These are phyloP conservation scores for Poecile atricapillus DNA, from an alignment of 2,113 vertebrate genomes.

Conservation along the genomic window DNA sequence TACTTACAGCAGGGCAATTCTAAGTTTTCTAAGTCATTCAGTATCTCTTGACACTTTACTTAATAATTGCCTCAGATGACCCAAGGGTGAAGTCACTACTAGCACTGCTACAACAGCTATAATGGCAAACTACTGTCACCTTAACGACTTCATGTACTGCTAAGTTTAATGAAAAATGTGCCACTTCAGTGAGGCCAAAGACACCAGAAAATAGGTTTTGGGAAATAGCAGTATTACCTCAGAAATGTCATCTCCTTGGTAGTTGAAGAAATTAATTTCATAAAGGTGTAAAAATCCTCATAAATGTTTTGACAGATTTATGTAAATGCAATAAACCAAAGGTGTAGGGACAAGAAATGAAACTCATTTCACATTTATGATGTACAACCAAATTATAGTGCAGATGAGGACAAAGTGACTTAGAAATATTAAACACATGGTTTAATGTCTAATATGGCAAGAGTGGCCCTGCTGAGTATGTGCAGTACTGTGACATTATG, in stretches of 20 bases:
- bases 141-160: conserved; percentile 34
- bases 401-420: conserved; percentile 56
- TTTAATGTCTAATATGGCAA: conserved; percentile 16
- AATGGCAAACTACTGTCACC: conserved; percentile 17
- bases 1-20: neutral
- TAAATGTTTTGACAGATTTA: conserved; percentile 67
- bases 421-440: conserved; percentile 47
- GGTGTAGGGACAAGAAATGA: conserved; percentile 28
- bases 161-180: conserved; percentile 66
- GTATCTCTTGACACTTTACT: conserved; percentile 18
- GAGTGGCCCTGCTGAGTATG: neutral
- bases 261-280: conserved; percentile 61
- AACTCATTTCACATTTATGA: conserved; percentile 58
- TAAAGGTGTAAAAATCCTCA: conserved; percentile 61
- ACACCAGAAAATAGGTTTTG: conserved; percentile 57
- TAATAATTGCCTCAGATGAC: conserved; percentile 46
- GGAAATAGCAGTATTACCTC: conserved; percentile 43
- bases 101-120: neutral
- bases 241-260: conserved; percentile 49
- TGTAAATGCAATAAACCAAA: conserved; percentile 67
- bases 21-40: conserved; percentile 26
- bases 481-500: neutral
- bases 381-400: conserved; percentile 43
- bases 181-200: conserved; percentile 49
- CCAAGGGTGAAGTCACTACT: conserved; percentile 16